Conservation (phyloP, 1,140 invertebrate genomes). For the Galleria mellonella region DNA sequence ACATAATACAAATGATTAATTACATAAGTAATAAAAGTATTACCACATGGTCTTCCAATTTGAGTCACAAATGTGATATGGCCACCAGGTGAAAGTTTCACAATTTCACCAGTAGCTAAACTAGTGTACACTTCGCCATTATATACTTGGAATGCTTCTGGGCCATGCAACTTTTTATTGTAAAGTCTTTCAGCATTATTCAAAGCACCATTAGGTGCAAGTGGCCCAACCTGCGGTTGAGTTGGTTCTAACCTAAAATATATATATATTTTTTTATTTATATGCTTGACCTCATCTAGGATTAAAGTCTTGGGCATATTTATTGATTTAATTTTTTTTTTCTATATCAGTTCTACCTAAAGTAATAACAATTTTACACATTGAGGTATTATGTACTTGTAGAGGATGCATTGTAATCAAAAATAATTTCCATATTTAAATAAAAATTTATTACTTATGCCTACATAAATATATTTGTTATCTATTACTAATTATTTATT, state of each 20-base stretch:
- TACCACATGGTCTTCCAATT: conserved; percentile 86
- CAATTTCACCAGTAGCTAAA: conserved; percentile 80
- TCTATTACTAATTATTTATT: too few species aligned
- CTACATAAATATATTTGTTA: too few species aligned
- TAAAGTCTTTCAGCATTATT: conserved; percentile 79
- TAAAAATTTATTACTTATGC: too few species aligned
- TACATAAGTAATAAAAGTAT: conserved; percentile 11
- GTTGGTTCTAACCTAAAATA: conserved; percentile 72
- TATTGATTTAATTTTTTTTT: too few species aligned
- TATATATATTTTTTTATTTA: conserved; percentile 11
- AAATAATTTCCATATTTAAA: too few species aligned
- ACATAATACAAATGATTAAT: not conserved
- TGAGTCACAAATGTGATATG: conserved; percentile 76
- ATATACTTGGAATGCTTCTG: conserved; percentile 82
- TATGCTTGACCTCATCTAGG: too few species aligned
- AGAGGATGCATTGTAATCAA: too few species aligned
- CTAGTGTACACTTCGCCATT: conserved; percentile 83
- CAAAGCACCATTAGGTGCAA: conserved; percentile 78
- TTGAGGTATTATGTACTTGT: too few species aligned
- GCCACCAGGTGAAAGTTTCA: conserved; percentile 77
- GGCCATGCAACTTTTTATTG: conserved; percentile 78
- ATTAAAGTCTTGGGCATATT: conserved; percentile 20
- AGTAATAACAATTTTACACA: too few species aligned
- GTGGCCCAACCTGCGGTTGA: conserved; percentile 71
- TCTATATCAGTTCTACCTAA: too few species aligned